These are phyloP conservation scores for Cerceris ruficornis DNA, from an alignment of 2,888 invertebrate species.

Conservation along the genomic window DNA sequence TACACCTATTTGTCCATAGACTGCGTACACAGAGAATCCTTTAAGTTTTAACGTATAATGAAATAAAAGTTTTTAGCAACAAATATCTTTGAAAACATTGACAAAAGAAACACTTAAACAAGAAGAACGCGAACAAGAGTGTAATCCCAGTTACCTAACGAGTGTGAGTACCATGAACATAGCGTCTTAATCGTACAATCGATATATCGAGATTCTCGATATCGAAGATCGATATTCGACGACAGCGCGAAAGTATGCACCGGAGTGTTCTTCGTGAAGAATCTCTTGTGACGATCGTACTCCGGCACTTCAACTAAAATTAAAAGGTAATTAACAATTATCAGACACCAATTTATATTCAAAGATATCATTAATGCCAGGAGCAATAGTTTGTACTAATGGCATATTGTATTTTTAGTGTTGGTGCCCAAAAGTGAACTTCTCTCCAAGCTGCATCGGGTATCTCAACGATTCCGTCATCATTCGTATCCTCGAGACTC, in stretches of 20 bases:
- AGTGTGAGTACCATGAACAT: constrained; percentile 58
- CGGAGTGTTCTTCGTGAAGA: constrained; percentile 57
- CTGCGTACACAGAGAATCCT: neutral
- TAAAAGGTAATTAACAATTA: neutral
- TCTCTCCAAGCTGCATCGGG: constrained; percentile 62
- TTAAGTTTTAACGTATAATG: neutral
- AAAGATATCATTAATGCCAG: neutral
- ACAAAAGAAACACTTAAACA: neutral
- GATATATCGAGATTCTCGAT: constrained; percentile 61
- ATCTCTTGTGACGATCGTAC: constrained; percentile 60
- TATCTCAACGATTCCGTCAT: constrained; percentile 29
- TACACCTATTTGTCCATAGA: neutral
- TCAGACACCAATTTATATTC: neutral
- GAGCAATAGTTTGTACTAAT: constrained; percentile 44
- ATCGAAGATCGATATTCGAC: constrained; percentile 56
- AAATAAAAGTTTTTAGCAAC: too few relatives aligned
- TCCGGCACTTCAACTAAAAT: constrained; percentile 63
- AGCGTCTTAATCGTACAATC: constrained; percentile 66
- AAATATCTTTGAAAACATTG: too few relatives aligned
- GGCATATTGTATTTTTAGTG: constrained; percentile 65
- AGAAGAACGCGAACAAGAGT: neutral
- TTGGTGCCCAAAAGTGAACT: constrained; percentile 52
- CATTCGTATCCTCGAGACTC: constrained; percentile 14
- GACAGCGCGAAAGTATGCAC: constrained; percentile 64
- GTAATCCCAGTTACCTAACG: constrained; percentile 54